Conservation (phyloP, 2,797 vertebrate genomes). For the Choloepus didactylus region DNA sequence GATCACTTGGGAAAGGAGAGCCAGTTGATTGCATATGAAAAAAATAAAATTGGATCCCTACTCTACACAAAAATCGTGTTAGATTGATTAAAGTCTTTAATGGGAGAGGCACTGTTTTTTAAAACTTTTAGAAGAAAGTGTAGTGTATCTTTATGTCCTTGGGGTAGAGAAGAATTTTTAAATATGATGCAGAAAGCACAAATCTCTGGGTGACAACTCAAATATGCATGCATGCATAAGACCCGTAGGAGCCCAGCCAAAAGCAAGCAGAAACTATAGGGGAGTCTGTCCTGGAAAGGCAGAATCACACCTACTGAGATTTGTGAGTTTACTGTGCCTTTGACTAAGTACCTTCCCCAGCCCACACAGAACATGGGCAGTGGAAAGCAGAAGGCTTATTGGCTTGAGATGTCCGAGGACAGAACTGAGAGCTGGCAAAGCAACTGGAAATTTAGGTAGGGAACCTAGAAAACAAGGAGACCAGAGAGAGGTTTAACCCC, state of each 20-base stretch:
- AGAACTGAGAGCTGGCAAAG: background rate
- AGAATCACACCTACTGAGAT: background rate
- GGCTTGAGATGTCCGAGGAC: background rate
- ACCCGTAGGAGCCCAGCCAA: background rate
- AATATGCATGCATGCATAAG: background rate
- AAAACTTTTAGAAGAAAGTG: background rate
- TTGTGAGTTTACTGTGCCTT: background rate
- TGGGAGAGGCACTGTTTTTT: background rate
- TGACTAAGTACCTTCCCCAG: background rate
- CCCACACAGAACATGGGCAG: too few relatives aligned
- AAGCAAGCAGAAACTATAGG: background rate
- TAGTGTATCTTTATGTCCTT: background rate
- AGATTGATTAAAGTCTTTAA: constrained; percentile 7
- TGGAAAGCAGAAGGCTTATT: background rate
- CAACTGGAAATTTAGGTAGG: background rate
- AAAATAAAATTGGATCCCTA: background rate
- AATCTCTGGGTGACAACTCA: background rate
- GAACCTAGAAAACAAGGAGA: background rate
- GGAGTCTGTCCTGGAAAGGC: background rate
- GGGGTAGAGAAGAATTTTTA: background rate
- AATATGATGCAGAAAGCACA: constrained; percentile 2
- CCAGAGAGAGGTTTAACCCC: background rate
- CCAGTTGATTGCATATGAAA: background rate
- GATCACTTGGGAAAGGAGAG: background rate
- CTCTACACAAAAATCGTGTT: background rate